Evolutionary conservation across 1,140 invertebrate genomes (phyloP).

Genomic region (Theocolax elegans): DNA sequence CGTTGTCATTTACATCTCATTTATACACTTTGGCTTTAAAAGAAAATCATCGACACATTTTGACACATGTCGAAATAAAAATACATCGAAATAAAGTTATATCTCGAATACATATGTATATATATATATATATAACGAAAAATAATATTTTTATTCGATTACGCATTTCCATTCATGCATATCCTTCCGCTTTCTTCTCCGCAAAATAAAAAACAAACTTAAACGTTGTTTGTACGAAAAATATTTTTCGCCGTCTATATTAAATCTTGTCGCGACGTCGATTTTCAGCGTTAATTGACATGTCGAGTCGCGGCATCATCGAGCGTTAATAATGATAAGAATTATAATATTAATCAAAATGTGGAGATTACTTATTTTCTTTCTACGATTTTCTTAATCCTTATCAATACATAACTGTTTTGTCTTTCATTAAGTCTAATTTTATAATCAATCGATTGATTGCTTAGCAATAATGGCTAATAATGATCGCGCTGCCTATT

Average conservation of each 20-base stretch:
- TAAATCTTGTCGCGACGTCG: conserved; percentile 11
- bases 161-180: background rate
- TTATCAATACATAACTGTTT: conserved; percentile 38
- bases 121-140: background rate
- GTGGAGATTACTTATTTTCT: conserved; percentile 40
- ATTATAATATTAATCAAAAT: conserved; percentile 24
- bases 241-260: background rate
- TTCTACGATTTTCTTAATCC: conserved; percentile 23
- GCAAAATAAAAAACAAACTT: background rate
- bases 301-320: conserved; percentile 22
- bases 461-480: conserved; percentile 25
- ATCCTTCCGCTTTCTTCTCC: background rate
- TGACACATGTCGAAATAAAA: conserved; percentile 24
- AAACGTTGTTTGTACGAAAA: conserved; percentile 21
- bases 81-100: conserved; percentile 7
- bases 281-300: conserved; percentile 40
- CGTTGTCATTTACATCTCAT: background rate
- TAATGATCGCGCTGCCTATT: background rate
- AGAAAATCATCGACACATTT: conserved; percentile 19
- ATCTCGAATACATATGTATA: too few relatives aligned
- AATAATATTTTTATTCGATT: conserved; percentile 8
- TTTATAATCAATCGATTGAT: conserved; percentile 24
- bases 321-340: conserved; percentile 14
- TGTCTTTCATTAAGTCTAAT: conserved; percentile 22
- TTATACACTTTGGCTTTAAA: conserved; percentile 37